Conservation (phyloP, 2,113 vertebrate species). For the Petromus typicus region DNA sequence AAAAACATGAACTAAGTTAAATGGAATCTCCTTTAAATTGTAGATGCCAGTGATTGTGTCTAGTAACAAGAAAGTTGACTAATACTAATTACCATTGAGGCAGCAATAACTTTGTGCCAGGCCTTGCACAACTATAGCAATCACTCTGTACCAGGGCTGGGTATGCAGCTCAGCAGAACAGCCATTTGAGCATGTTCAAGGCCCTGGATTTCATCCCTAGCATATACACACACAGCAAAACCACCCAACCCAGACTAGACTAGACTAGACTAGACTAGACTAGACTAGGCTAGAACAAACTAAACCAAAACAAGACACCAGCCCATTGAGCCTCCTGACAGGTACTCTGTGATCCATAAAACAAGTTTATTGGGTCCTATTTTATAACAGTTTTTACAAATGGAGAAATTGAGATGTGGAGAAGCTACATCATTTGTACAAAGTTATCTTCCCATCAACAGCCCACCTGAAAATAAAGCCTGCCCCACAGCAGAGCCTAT, state of each 20-base stretch:
- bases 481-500: not conserved
- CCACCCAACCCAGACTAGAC: too few relatives aligned
- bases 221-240: not conserved
- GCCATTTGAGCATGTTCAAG: not conserved
- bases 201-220: not conserved
- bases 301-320: not conserved
- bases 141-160: not conserved
- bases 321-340: not conserved
- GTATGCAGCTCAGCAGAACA: not conserved
- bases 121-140: not conserved
- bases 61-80: not conserved
- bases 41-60: not conserved
- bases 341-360: not conserved
- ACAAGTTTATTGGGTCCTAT: not conserved
- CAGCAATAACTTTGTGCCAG: not conserved
- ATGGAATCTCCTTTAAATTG: not conserved
- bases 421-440: not conserved
- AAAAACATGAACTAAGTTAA: not conserved
- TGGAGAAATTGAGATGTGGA: constrained; percentile 4
- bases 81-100: not conserved
- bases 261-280: too few relatives aligned
- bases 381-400: not conserved
- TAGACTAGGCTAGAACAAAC: not conserved
- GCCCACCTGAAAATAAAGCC: constrained; percentile 1
- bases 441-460: constrained; percentile 32